Evolutionary conservation across 2,888 invertebrate species (phyloP).

Genomic region (Caenorhabditis sulstoni): DNA sequence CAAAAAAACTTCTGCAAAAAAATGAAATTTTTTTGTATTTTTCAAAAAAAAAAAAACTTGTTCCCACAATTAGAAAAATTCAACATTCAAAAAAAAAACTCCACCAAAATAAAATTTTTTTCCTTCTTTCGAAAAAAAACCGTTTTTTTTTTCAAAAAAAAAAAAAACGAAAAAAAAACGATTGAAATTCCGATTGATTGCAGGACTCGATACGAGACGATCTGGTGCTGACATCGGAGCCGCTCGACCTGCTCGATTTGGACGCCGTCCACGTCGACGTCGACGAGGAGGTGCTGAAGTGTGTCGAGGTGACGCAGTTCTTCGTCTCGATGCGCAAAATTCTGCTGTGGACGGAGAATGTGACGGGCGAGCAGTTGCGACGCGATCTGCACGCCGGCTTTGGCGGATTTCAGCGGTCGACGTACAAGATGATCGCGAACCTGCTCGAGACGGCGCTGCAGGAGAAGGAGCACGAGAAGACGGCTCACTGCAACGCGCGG

Average conservation of each 20-base stretch:
- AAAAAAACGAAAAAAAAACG: no score
- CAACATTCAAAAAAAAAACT: no score
- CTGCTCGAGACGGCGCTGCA: slow-evolving; percentile 32
- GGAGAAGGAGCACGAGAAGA: slow-evolving; percentile 46
- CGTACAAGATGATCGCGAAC: slow-evolving; percentile 41
- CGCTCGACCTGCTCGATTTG: background rate
- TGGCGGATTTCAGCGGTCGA: slow-evolving; percentile 24
- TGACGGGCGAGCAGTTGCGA: slow-evolving; percentile 16
- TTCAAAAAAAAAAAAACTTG: no score
- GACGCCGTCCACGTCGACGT: slow-evolving; percentile 1
- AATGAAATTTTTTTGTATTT: no score
- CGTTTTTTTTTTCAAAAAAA: no score
- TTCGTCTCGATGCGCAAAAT: slow-evolving; percentile 50
- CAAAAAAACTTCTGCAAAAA: slow-evolving; percentile 2
- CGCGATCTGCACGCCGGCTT: slow-evolving; percentile 26
- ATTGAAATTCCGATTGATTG: no score
- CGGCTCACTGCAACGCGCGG: slow-evolving; percentile 45
- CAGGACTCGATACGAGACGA: slow-evolving; percentile 38
- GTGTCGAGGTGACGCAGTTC: slow-evolving; percentile 52
- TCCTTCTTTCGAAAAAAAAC: no score
- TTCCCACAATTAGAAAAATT: no score
- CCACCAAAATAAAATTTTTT: no score
- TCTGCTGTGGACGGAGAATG: slow-evolving; percentile 45
- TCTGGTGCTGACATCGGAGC: slow-evolving; percentile 4
- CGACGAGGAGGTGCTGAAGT: slow-evolving; percentile 34